Evolutionary conservation across 2,888 invertebrate genomes (phyloP), one percentile per base, ranked within the genome.

Genomic region (Melipona beecheii): DNA sequence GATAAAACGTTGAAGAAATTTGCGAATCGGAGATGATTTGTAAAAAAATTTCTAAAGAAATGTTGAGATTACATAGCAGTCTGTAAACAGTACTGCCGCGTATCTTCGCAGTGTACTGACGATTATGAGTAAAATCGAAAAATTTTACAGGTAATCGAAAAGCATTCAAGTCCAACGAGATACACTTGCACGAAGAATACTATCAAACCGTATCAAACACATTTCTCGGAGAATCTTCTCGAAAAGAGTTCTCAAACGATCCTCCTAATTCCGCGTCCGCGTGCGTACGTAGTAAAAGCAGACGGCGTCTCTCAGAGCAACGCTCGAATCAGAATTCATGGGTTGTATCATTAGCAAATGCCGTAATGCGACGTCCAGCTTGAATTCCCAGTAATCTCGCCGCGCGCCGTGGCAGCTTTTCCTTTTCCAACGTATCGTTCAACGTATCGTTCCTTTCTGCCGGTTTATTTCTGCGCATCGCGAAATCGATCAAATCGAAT

Each of bases 401-500:
- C 27, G 50, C 60, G 31, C 31, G 50, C 73, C 27, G n/a, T 81
- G 49, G 24, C 31, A 60, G 31, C 68, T 6, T 17, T 71, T 66
- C 52, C 27, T 24, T 21, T 62, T 66, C 43, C 50, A 50, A 54
- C 17, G 62, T 43, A 66, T 56, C 54, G 62, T 73, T 64, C 56
- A 56, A 43, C 69, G 24, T 50, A 77, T 62, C 62, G 62, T 31
- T 19, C 19, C 15, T 60, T 27, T 65, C 58, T 27, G 56, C 31
- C 24, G 5, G 50, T 36, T 58, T 58, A 78, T 69, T 58, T 21
- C 43, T 49, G 49, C 15, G 21, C n/a, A 52, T n/a, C 24, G n/a
- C 27, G 62, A 27, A 31, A 27, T 27, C 58, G 56, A 27, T 62
- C 62, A 54, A 68, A 82, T 82, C 66, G 50, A 72, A 81, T 83